Percentiles rank a stretch among this genome's conserved stretches.
These are phyloP conservation scores for Sebastes vulpes DNA, from an alignment of 2,797 vertebrate genomes.

Conservation along the genomic window DNA sequence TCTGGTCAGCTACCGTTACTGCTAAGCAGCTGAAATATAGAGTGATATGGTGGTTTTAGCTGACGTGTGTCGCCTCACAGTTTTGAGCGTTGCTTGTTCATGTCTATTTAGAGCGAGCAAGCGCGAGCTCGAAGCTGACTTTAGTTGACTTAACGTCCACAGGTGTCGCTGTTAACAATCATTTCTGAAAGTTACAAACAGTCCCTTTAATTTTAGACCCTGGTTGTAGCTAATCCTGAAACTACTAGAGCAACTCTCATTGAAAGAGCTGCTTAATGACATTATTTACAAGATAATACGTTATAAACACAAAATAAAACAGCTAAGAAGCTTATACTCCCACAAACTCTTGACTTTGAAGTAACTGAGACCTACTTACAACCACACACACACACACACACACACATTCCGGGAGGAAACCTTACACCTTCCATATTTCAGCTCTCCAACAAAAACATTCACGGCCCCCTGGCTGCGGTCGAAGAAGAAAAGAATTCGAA, in stretches of 20 bases:
- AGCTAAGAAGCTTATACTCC: background rate
- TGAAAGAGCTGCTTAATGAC: background rate
- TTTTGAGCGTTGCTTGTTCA: too few relatives aligned
- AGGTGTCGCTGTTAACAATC: too few relatives aligned
- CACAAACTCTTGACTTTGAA: slow-evolving; percentile 12
- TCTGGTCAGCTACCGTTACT: too few relatives aligned
- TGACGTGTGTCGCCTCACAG: too few relatives aligned
- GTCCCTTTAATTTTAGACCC: too few relatives aligned
- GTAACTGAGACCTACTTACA: slow-evolving; percentile 13
- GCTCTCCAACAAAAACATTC: slow-evolving; percentile 65
- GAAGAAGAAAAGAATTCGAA: slow-evolving; percentile 39
- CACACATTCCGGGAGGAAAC: slow-evolving; percentile 72
- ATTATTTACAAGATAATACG: background rate
- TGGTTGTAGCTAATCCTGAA: background rate
- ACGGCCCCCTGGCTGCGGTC: slow-evolving; percentile 6
- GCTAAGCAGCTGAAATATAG: too few relatives aligned
- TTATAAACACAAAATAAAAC: background rate
- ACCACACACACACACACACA: slow-evolving; percentile 4
- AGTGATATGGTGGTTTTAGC: too few relatives aligned
- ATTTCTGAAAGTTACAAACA: too few relatives aligned
- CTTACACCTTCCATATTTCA: slow-evolving; percentile 61
- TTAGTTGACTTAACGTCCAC: too few relatives aligned
- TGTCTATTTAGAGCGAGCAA: too few relatives aligned
- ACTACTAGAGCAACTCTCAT: background rate
- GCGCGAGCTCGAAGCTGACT: fast-evolving